Evolutionary conservation across 2,797 vertebrate genomes (phyloP).

Genomic region (Nannoperca australis): DNA sequence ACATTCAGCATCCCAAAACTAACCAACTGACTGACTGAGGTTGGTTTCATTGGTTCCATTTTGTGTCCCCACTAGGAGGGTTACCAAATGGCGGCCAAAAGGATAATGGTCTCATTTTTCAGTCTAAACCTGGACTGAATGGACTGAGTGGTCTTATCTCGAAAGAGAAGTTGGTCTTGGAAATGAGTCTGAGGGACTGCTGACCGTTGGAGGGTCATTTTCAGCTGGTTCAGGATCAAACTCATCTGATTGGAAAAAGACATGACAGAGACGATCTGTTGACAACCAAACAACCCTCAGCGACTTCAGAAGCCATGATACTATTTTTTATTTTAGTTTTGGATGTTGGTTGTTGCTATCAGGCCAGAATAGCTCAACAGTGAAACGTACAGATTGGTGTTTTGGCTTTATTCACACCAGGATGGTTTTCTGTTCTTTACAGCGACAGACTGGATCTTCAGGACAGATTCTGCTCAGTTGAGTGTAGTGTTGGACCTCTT

Average conservation of each 20-base stretch:
- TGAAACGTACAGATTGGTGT: not conserved
- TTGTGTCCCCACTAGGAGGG: not conserved
- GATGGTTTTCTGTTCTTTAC: not conserved
- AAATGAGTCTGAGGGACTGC: too few species aligned
- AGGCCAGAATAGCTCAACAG: not conserved
- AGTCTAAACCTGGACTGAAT: not conserved
- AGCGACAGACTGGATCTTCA: not conserved
- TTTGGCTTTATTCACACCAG: not conserved
- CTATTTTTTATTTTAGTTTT: not conserved
- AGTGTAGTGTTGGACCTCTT: not conserved
- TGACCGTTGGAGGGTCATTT: not conserved
- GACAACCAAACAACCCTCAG: conserved; percentile 7
- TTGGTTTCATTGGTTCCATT: not conserved
- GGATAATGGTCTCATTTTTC: not conserved
- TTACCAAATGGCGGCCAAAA: not conserved
- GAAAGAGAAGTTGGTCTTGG: not conserved
- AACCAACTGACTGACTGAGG: not conserved
- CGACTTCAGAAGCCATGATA: not conserved
- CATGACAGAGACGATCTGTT: not conserved
- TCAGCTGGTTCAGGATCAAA: not conserved
- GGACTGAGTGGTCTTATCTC: not conserved
- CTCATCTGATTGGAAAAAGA: not conserved
- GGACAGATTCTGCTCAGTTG: not conserved
- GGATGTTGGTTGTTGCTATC: not conserved
- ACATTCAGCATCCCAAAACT: not conserved